Percentiles rank a stretch among this genome's conserved stretches.
phyloP scores from a whole-genome alignment of 30 jellyfish, hydroid and myxozoan species.

The Aurelia sp. region DNA sequence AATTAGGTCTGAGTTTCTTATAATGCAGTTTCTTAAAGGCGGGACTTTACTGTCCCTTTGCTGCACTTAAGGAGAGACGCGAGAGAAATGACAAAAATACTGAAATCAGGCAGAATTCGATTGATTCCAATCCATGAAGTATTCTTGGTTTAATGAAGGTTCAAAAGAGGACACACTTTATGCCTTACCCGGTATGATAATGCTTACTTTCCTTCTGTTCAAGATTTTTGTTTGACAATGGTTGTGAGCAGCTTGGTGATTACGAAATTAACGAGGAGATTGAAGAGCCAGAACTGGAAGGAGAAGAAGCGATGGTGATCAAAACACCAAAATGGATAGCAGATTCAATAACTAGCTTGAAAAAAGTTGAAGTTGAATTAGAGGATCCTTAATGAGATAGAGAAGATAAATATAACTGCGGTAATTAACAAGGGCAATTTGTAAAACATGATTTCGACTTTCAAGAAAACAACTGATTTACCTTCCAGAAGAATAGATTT shows the following conservation, averaged over 20 bases:
- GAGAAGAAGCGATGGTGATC: constrained; percentile 37
- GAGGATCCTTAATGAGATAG: not conserved
- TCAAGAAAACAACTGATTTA: not conserved
- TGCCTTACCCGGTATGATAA: too few relatives aligned
- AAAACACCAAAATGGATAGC: constrained; percentile 66
- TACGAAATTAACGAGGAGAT: constrained; percentile 42
- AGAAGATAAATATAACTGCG: too few relatives aligned
- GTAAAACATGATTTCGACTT: not conserved
- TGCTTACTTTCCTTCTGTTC: not conserved
- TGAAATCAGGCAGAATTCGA: too few relatives aligned
- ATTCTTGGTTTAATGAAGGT: too few relatives aligned
- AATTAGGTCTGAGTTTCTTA: too few relatives aligned
- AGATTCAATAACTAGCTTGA: not conserved
- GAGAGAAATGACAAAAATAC: too few relatives aligned
- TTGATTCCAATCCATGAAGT: too few relatives aligned
- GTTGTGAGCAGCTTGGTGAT: constrained; percentile 65
- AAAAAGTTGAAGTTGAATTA: constrained; percentile 32
- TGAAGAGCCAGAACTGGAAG: constrained; percentile 58
- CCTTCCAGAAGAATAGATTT: not conserved
- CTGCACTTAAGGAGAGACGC: too few relatives aligned
- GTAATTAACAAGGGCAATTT: too few relatives aligned
- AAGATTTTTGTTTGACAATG: constrained; percentile 62
- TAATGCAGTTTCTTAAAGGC: too few relatives aligned
- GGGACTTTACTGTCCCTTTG: too few relatives aligned
- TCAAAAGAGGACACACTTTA: too few relatives aligned